Percentiles rank a stretch among this genome's conserved stretches.
These are phyloP conservation scores for Lepilemur ruficaudatus DNA, from an alignment of 2,797 vertebrate species.

Conservation along the genomic window DNA sequence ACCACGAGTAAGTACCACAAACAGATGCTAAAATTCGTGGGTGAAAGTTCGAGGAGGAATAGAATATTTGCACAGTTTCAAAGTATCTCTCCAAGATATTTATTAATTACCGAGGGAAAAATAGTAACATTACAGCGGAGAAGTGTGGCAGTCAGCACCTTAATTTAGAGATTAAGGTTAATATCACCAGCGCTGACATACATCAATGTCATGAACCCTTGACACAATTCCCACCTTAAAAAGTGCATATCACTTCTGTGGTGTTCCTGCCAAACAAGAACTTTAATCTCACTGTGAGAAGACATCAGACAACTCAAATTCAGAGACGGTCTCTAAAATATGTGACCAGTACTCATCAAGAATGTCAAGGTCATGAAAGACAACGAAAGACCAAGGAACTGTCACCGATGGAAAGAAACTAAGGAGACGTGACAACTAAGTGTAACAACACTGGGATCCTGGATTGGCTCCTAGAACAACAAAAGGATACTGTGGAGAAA, in stretches of 20 bases:
- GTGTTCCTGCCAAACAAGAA: background rate
- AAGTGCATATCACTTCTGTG: background rate
- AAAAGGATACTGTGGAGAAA: background rate
- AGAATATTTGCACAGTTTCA: background rate
- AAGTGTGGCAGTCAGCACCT: background rate
- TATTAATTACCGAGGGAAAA: background rate
- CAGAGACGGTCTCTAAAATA: background rate
- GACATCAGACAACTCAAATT: background rate
- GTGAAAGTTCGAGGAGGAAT: background rate
- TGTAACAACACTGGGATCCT: background rate
- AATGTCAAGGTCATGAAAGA: background rate
- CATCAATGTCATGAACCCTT: background rate
- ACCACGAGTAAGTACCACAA: background rate
- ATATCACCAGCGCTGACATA: background rate
- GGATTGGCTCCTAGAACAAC: background rate
- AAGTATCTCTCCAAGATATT: background rate
- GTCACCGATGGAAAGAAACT: background rate
- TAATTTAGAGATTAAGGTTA: background rate
- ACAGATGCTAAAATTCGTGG: background rate
- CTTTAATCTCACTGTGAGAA: background rate
- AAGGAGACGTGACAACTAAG: background rate
- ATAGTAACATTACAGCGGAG: background rate
- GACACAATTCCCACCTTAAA: background rate
- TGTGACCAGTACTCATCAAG: background rate
- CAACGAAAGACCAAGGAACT: background rate